These are phyloP conservation scores for Triplophysa tibetana DNA, from an alignment of 2,113 vertebrate species.

Conservation along the genomic window DNA sequence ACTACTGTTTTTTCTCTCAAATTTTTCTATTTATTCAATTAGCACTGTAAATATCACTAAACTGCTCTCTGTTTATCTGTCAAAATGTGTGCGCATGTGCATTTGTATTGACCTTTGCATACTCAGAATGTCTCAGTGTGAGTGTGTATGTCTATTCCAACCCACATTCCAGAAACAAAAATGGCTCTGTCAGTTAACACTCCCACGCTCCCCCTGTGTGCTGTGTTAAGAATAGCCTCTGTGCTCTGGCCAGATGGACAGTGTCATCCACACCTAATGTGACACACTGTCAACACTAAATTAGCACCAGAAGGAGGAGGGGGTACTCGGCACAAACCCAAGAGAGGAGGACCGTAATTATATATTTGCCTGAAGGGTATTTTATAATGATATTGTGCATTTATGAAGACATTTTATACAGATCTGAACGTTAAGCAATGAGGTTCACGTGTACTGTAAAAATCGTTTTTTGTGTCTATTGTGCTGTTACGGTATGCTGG, in stretches of 20 bases:
- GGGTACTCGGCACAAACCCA: conserved; percentile 31
- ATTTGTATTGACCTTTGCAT: neutral
- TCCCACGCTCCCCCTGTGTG: conserved; percentile 41
- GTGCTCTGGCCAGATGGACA: conserved; percentile 53
- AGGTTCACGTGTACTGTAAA: neutral
- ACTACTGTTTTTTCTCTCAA: no score
- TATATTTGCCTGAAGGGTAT: conserved; percentile 25
- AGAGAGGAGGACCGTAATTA: conserved; percentile 37
- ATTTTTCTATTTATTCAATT: no score
- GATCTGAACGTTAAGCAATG: neutral
- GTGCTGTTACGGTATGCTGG: no score
- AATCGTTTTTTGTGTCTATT: no score
- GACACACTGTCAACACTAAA: conserved; percentile 52
- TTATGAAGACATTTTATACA: neutral
- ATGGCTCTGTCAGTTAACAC: conserved; percentile 38
- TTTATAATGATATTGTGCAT: conserved; percentile 36
- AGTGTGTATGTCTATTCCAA: conserved; percentile 21
- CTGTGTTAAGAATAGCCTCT: conserved; percentile 51
- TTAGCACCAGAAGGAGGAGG: conserved; percentile 46
- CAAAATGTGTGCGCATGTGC: conserved; percentile 2
- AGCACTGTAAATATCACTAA: neutral
- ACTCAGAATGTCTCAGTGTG: neutral
- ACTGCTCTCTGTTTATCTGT: neutral
- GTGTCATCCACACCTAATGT: conserved; percentile 40
- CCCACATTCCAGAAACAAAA: conserved; percentile 31